Percentiles rank a stretch among this genome's conserved stretches.
Conservation (phyloP, 1,140 invertebrate genomes). For the Sitophilus oryzae region DNA sequence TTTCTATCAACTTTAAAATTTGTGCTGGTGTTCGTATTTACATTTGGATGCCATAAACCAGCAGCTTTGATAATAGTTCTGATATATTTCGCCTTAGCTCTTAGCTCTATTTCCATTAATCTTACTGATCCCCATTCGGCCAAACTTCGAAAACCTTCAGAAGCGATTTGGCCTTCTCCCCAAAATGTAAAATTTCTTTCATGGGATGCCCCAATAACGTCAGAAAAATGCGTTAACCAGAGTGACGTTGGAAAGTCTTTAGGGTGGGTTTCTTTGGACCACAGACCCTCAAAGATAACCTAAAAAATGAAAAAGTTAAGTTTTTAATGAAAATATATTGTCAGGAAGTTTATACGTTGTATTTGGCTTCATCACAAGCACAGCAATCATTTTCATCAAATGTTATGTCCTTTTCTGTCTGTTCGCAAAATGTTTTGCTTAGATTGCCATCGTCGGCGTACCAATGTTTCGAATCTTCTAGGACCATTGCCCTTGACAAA, state of each 20-base stretch:
- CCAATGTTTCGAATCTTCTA: slow-evolving; percentile 77
- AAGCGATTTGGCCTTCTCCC: slow-evolving; percentile 85
- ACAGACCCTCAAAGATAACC: slow-evolving; percentile 91
- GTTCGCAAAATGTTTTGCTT: slow-evolving; percentile 77
- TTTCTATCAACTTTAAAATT: slow-evolving; percentile 82
- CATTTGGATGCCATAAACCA: slow-evolving; percentile 88
- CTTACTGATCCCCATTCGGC: slow-evolving; percentile 91
- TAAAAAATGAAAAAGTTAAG: slow-evolving; percentile 41
- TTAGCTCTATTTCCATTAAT: slow-evolving; percentile 86
- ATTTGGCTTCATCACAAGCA: slow-evolving; percentile 88
- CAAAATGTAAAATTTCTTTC: slow-evolving; percentile 87
- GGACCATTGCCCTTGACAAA: slow-evolving; percentile 88
- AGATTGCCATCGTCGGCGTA: slow-evolving; percentile 84
- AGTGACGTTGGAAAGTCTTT: slow-evolving; percentile 89
- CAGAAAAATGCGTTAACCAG: slow-evolving; percentile 95
- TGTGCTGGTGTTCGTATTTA: slow-evolving; percentile 80
- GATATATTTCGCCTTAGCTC: slow-evolving; percentile 70
- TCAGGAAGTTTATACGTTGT: slow-evolving; percentile 45
- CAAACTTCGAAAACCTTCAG: slow-evolving; percentile 82
- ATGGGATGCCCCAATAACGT: slow-evolving; percentile 94
- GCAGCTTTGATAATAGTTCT: slow-evolving; percentile 92
- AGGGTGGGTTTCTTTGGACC: slow-evolving; percentile 94
- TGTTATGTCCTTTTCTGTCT: slow-evolving; percentile 50
- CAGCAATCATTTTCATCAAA: slow-evolving; percentile 63
- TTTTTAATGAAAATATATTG: neutral